Evolutionary conservation across 2,797 vertebrate genomes (phyloP).

Genomic region (Ptychadena robeensis): DNA sequence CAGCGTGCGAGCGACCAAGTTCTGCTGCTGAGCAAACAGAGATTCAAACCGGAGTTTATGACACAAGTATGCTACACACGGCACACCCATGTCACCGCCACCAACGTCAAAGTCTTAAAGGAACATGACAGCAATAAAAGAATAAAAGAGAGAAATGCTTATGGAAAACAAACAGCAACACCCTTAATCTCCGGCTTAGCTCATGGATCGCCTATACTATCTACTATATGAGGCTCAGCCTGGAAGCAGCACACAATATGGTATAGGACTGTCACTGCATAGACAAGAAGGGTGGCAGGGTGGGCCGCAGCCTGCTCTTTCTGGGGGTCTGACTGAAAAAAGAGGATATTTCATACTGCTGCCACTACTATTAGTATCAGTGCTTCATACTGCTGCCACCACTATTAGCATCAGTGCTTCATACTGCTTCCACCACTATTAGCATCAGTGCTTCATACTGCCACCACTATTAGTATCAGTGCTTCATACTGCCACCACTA

Average conservation of each 20-base stretch:
- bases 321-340: neutral
- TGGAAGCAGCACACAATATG: neutral
- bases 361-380: no score
- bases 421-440: no score
- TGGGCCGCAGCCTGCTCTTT: neutral
- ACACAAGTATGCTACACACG: neutral
- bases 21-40: constrained; percentile 6
- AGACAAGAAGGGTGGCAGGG: no score
- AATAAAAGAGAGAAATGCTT: neutral
- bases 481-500: no score
- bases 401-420: no score
- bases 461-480: no score
- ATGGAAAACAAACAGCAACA: neutral
- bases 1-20: neutral
- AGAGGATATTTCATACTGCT: no score
- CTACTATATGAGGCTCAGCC: neutral
- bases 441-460: no score
- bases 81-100: neutral
- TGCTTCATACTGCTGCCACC: no score
- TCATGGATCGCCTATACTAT: neutral
- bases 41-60: neutral
- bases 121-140: neutral
- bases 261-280: neutral
- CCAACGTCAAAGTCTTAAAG: neutral
- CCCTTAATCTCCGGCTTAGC: neutral